These are phyloP conservation scores for Grantiella picta DNA, from an alignment of 2,113 vertebrate species.

Conservation along the genomic window DNA sequence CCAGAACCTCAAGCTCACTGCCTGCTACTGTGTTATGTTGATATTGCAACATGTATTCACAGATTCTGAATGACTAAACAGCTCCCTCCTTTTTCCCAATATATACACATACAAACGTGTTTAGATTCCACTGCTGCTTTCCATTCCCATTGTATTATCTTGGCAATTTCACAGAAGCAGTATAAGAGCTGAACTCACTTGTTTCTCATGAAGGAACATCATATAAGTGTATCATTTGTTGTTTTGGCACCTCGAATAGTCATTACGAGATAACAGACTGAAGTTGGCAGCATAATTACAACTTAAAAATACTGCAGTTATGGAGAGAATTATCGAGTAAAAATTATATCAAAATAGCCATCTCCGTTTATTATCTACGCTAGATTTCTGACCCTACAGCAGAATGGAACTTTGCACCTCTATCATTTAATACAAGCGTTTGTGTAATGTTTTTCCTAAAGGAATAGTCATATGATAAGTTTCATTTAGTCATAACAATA, in stretches of 20 bases:
- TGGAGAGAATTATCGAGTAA: background rate
- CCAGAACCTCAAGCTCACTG: background rate
- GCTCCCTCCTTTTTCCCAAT: background rate
- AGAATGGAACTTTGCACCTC: background rate
- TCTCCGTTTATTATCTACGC: background rate
- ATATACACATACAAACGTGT: background rate
- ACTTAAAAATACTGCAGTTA: background rate
- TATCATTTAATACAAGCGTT: background rate
- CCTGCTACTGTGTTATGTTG: background rate
- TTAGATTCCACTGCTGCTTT: background rate
- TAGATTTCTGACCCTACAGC: background rate
- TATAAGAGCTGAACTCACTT: background rate
- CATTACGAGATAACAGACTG: background rate
- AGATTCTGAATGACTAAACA: background rate
- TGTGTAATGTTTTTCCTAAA: background rate
- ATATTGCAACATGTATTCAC: fast-evolving
- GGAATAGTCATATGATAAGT: background rate
- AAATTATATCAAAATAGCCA: background rate
- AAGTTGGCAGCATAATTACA: background rate
- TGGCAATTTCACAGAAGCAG: background rate
- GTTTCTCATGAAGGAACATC: background rate
- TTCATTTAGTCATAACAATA: background rate
- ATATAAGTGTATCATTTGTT: background rate
- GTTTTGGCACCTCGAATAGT: background rate
- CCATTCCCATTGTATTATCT: background rate